Percentiles rank a stretch among this genome's conserved stretches.
Conservation (phyloP, 2,888 invertebrate genomes). For the Strigamia crassipes region DNA sequence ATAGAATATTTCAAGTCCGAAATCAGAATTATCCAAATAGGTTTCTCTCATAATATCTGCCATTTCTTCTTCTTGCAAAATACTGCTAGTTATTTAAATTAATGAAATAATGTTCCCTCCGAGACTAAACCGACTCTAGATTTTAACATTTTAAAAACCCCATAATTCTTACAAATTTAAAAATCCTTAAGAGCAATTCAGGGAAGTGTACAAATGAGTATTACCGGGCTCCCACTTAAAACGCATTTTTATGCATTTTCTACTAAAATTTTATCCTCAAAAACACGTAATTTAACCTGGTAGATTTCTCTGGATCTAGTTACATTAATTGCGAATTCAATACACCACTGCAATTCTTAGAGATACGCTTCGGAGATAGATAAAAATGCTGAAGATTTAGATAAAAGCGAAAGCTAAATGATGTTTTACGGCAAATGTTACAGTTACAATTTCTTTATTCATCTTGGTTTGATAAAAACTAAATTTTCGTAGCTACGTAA, state of each 20-base stretch:
- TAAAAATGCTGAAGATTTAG: background rate
- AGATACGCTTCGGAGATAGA: too few species aligned
- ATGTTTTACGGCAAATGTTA: too few species aligned
- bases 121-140: background rate
- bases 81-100: background rate
- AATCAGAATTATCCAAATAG: background rate
- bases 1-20: background rate
- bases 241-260: background rate
- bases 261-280: background rate
- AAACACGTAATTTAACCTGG: background rate
- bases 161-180: background rate
- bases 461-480: too few species aligned
- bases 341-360: background rate
- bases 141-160: background rate
- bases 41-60: background rate
- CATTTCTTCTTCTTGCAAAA: background rate
- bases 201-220: background rate
- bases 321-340: background rate
- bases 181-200: constrained; percentile 10
- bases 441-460: too few species aligned
- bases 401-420: background rate
- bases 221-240: background rate
- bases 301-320: background rate
- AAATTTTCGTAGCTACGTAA: too few species aligned
- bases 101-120: background rate